These are phyloP conservation scores for Parelbella ahira DNA, from an alignment of 2,888 invertebrate species.

Conservation along the genomic window DNA sequence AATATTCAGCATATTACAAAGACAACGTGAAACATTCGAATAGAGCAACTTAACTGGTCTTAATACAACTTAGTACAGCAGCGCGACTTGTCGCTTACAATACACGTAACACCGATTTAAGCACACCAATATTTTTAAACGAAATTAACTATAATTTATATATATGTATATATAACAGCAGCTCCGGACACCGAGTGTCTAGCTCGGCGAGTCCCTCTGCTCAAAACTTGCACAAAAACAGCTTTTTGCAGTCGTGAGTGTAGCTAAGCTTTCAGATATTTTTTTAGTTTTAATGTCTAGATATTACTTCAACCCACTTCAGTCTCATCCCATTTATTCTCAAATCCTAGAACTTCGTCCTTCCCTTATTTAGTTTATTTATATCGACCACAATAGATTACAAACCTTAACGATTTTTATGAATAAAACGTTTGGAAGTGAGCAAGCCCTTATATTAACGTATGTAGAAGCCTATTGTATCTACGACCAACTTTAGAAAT, in stretches of 20 bases:
- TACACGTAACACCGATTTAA: slow-evolving; percentile 58
- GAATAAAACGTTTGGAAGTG: slow-evolving; percentile 48
- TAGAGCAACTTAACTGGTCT: slow-evolving; percentile 68
- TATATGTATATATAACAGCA: slow-evolving; percentile 28
- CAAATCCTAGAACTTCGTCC: slow-evolving; percentile 26
- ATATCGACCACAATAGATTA: slow-evolving; percentile 18
- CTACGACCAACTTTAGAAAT: slow-evolving; percentile 44
- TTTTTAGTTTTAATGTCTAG: slow-evolving; percentile 30
- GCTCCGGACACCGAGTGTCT: too few species aligned
- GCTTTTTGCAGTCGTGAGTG: slow-evolving; percentile 20
- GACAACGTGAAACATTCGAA: slow-evolving; percentile 77
- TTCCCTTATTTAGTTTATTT: slow-evolving; percentile 28
- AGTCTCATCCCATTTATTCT: slow-evolving; percentile 39
- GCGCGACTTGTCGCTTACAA: slow-evolving; percentile 56
- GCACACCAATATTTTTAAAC: slow-evolving; percentile 64
- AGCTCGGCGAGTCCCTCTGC: slow-evolving; percentile 10
- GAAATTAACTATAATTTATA: slow-evolving; percentile 45
- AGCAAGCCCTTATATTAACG: slow-evolving; percentile 56
- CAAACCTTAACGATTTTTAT: slow-evolving; percentile 13
- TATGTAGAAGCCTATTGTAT: slow-evolving; percentile 30
- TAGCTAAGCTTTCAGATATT: slow-evolving; percentile 30
- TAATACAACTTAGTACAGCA: slow-evolving; percentile 74
- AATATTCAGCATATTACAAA: slow-evolving; percentile 79
- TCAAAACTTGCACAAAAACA: slow-evolving; percentile 1
- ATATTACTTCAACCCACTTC: slow-evolving; percentile 33